These are phyloP conservation scores for Garrulus glandarius DNA, from an alignment of 2,797 vertebrate species.

Conservation along the genomic window DNA sequence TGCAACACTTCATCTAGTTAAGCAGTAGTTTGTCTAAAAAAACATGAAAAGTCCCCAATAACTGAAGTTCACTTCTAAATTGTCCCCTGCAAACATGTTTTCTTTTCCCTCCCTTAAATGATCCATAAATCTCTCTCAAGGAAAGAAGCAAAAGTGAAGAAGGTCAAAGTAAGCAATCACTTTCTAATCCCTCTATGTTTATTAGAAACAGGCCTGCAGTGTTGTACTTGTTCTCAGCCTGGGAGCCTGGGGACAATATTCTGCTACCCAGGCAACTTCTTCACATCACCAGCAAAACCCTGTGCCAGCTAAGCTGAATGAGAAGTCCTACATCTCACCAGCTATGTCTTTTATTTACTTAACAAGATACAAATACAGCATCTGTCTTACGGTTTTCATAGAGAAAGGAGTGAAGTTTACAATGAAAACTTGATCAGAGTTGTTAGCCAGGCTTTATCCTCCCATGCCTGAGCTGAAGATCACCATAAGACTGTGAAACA, in stretches of 20 bases:
- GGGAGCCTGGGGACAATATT: neutral
- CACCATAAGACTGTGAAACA: neutral
- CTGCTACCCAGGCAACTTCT: conserved; percentile 38
- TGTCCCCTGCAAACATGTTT: neutral
- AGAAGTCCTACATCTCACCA: neutral
- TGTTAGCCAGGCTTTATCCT: neutral
- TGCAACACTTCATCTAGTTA: neutral
- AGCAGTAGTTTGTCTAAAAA: neutral
- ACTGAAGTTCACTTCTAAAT: neutral
- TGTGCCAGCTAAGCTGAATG: neutral
- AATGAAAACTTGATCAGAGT: neutral
- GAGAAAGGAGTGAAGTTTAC: neutral
- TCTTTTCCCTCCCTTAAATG: neutral
- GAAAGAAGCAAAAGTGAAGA: neutral
- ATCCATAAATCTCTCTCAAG: neutral
- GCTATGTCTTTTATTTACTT: neutral
- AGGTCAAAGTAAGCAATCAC: neutral
- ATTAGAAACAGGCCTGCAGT: neutral
- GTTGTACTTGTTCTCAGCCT: neutral
- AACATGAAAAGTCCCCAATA: neutral
- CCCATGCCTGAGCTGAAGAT: neutral
- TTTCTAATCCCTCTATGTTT: neutral
- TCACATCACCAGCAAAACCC: neutral
- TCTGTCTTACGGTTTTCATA: neutral
- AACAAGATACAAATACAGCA: neutral